A percentile compares a stretch with the other conserved stretches of the same genome.
Evolutionary conservation across 2,113 vertebrate species (phyloP).

Genomic region (Dasyprocta punctata): DNA sequence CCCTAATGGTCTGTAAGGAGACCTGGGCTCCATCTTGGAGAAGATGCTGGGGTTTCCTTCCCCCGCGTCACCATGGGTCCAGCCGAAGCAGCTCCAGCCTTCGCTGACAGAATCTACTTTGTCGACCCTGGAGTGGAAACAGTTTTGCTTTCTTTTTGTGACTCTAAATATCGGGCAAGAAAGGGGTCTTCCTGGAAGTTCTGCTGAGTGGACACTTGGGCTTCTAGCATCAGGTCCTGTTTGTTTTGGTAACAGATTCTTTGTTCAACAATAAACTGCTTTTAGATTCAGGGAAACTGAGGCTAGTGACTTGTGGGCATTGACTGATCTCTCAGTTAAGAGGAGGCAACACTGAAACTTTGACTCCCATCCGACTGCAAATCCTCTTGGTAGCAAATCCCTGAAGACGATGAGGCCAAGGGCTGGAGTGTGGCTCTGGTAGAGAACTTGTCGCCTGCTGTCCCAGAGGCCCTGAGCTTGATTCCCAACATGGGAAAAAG

Average conservation of each 20-base stretch:
- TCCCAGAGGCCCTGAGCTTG: not conserved
- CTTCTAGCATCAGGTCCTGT: not conserved
- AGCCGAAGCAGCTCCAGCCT: not conserved
- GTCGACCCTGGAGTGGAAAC: not conserved
- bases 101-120: not conserved
- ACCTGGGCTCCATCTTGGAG: not conserved
- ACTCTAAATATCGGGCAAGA: not conserved
- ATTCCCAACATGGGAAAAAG: not conserved
- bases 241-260: conserved; percentile 22
- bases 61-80: not conserved
- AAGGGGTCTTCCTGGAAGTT: not conserved
- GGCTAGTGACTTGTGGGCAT: not conserved
- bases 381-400: not conserved
- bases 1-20: not conserved
- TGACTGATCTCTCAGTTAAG: not conserved
- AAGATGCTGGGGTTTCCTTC: not conserved
- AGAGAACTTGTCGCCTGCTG: not conserved
- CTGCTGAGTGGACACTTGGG: not conserved
- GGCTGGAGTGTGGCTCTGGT: too few relatives aligned
- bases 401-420: not conserved
- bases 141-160: not conserved
- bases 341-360: not conserved
- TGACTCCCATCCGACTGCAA: not conserved
- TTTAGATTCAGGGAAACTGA: not conserved
- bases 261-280: not conserved